Percentiles rank a stretch among this genome's conserved stretches.
Evolutionary conservation across 2,888 invertebrate genomes (phyloP).

Genomic region (Xanthia togata): DNA sequence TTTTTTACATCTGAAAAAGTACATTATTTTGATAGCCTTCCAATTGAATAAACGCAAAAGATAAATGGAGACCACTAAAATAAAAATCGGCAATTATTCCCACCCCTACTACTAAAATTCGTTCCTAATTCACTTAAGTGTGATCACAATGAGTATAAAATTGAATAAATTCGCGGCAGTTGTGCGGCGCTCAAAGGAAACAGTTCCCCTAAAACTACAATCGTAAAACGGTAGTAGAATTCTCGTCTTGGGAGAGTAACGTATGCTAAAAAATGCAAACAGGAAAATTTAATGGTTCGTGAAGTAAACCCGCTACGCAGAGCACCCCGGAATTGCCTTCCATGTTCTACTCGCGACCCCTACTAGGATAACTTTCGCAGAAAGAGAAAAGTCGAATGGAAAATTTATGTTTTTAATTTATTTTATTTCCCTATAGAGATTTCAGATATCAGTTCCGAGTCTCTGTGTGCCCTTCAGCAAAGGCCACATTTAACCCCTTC

Average conservation of each 20-base stretch:
- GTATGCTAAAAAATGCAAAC: conserved; percentile 91
- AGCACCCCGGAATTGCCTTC: conserved; percentile 84
- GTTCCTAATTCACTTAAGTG: conserved; percentile 69
- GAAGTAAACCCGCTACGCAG: conserved; percentile 86
- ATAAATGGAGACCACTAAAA: conserved; percentile 52
- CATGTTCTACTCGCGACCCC: conserved; percentile 75
- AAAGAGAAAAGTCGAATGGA: conserved; percentile 51
- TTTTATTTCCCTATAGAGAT: no score
- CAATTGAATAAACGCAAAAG: conserved; percentile 54
- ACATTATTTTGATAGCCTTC: conserved; percentile 29
- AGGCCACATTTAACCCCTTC: background rate
- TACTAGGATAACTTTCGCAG: conserved; percentile 71
- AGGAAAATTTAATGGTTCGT: conserved; percentile 90
- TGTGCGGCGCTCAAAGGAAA: conserved; percentile 68
- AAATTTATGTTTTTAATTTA: background rate
- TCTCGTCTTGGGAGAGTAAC: conserved; percentile 84
- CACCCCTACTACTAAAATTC: conserved; percentile 63
- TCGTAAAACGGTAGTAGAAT: conserved; percentile 83
- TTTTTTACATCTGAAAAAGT: conserved; percentile 14
- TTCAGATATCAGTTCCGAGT: background rate
- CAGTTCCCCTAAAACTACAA: conserved; percentile 83
- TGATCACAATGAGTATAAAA: conserved; percentile 71
- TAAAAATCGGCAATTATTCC: conserved; percentile 59
- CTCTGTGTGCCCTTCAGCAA: background rate
- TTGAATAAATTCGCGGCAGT: conserved; percentile 73